Evolutionary conservation across 2,888 invertebrate species (phyloP).

Genomic region (Chaetogeoica ovagalla): DNA sequence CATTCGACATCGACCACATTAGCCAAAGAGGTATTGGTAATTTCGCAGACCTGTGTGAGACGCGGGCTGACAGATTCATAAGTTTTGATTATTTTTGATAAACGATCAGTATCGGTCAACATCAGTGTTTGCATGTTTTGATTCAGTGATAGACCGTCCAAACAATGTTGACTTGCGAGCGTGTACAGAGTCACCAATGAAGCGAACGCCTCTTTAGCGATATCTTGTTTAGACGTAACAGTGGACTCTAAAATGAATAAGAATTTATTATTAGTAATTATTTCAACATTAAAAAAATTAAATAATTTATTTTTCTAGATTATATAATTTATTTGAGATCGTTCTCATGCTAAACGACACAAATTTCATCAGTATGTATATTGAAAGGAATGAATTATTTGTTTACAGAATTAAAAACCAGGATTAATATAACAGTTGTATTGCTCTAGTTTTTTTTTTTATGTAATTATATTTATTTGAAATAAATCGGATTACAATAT

Average conservation of each 20-base stretch:
- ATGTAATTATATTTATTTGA: too few relatives aligned
- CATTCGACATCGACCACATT: conserved; percentile 44
- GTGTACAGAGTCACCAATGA: conserved; percentile 42
- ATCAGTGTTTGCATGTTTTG: conserved; percentile 31
- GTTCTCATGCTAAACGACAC: too few relatives aligned
- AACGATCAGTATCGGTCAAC: conserved; percentile 23
- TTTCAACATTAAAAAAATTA: not conserved
- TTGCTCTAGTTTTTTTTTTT: too few relatives aligned
- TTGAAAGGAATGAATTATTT: too few relatives aligned
- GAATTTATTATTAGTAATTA: not conserved
- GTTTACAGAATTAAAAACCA: too few relatives aligned
- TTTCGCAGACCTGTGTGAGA: conserved; percentile 7
- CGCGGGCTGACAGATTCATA: conserved; percentile 29
- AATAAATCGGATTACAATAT: too few relatives aligned
- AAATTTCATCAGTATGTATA: too few relatives aligned
- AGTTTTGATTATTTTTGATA: conserved; percentile 35
- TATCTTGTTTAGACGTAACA: conserved; percentile 47
- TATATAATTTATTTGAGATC: too few relatives aligned
- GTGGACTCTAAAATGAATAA: conserved; percentile 14
- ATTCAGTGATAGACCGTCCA: conserved; percentile 28
- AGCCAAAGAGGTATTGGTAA: conserved; percentile 37
- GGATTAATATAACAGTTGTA: too few relatives aligned
- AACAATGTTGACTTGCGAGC: conserved; percentile 27
- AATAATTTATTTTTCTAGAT: not conserved
- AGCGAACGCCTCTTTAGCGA: conserved; percentile 49